These are phyloP conservation scores for Aricia artaxerxes DNA, from an alignment of 2,888 invertebrate genomes.

Conservation along the genomic window DNA sequence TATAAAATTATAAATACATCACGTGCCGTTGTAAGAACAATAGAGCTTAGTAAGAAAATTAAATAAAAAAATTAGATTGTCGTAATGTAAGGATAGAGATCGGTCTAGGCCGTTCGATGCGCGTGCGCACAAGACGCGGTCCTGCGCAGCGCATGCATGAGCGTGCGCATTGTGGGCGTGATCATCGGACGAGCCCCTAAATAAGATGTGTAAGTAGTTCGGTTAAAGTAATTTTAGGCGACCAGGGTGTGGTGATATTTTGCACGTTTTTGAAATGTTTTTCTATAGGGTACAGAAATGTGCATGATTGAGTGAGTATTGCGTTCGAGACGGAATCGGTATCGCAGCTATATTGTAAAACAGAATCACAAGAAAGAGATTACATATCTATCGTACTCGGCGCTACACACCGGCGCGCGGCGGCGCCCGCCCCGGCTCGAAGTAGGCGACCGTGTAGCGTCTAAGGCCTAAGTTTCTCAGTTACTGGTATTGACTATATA, in stretches of 20 bases:
- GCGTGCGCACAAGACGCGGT: not conserved
- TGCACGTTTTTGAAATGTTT: conserved; percentile 81
- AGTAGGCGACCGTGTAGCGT: conserved; percentile 68
- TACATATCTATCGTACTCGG: conserved; percentile 72
- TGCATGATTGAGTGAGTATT: conserved; percentile 62
- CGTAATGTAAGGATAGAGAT: conserved; percentile 73
- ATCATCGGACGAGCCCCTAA: conserved; percentile 50
- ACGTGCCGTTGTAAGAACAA: conserved; percentile 72
- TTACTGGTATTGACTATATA: conserved; percentile 78
- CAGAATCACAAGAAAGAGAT: conserved; percentile 56
- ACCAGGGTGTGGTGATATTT: conserved; percentile 81
- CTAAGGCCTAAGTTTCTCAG: conserved; percentile 74
- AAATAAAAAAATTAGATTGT: conserved; percentile 70
- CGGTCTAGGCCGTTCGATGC: conserved; percentile 49
- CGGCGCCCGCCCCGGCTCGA: conserved; percentile 55
- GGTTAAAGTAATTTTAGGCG: conserved; percentile 79
- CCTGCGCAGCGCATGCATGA: not conserved
- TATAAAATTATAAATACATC: conserved; percentile 75
- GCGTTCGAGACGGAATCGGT: conserved; percentile 60
- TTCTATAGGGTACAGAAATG: conserved; percentile 71
- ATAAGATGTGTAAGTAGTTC: conserved; percentile 74
- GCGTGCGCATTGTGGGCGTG: not conserved
- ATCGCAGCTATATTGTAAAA: conserved; percentile 60
- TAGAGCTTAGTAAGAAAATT: conserved; percentile 79
- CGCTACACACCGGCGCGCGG: conserved; percentile 63